Evolutionary conservation across 2,113 vertebrate genomes (phyloP), one percentile per base, ranked within the genome.

Genomic region (Pygoscelis adeliae): DNA sequence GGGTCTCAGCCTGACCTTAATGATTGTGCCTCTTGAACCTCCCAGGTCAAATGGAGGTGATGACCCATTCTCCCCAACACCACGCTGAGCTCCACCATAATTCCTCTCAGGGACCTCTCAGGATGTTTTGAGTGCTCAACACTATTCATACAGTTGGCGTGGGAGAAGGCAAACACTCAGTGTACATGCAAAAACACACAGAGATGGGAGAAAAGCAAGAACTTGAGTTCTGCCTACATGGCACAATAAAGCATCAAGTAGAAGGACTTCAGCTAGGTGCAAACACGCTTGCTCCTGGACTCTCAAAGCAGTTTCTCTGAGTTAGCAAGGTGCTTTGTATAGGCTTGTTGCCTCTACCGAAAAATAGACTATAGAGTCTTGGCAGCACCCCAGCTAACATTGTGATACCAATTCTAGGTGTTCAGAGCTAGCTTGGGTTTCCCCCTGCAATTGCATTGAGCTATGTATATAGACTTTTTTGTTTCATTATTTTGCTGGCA

Each of bases 21-120:
- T 8, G 10, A 5, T 21, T 42, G 3, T 29, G 27, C 40, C 30
- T 14, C 3, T 25, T 3, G 11, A 90, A 21, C 4, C n/a, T 38
- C 11, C 11, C 21, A 23, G 0, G 3, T 42, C 22, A 77, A 69
- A 52, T 5, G 27, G 42, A 55, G n/a, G 0, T 40, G 36, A 4
- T 18, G 26, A 32, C 26, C 5, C 13, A 2, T 53, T 73, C 47
- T 63, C 12, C 29, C 55, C n/a, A 16, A 3, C 8, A 69, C 26
- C 18, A 22, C 13, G 9, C 63, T 10, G 22, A 81, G 49, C n/a
- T 93, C 50, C 69, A 32, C 30, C 8, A 9, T 15, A 59, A 36
- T 53, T 76, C 63, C 22, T 80, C 62, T 86, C 76, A 40, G 15
- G 13, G 13, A 5, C 16, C 19, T 80, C 82, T 58, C 66, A 30